Evolutionary conservation across 2,113 vertebrate species (phyloP), one percentile per base, ranked within the genome.

Genomic region (Campylorhamphus procurvoides): DNA sequence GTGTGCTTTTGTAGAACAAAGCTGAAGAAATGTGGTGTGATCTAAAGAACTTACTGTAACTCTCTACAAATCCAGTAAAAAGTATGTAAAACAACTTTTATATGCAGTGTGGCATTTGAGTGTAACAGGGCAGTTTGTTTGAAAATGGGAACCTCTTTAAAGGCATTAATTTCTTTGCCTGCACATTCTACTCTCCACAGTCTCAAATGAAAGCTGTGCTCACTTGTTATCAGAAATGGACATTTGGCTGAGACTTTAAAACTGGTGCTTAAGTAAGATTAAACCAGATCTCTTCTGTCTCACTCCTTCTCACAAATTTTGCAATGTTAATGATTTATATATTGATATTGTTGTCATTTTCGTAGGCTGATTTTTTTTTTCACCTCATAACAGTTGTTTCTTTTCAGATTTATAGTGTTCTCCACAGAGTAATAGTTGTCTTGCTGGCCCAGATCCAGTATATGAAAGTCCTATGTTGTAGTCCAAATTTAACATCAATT

Each of bases 401-500:
- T 92, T 79, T 86, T 88, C 72, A 88, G 88, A 94, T 88, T 94
- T 90, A 58, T 40, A 53, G 29, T 53, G 19, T 50, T 88, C 28
- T 83, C 46, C 80, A 20, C 23, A 80, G 67, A 79, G 33, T 76
- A 88, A 83, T 71, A 46, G 46, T 35, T 88, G 50, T 75, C 49
- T 79, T 84, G 37, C 42, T 95, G 89, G 89, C 80, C 17, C 25
- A 14, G 53, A 47, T 33, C 68, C 93, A 89, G 60, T 12, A 50
- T 66, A 12, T 66, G 68, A 56, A 74, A 75, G 27, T 68, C 37
- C 49, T 78, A 6, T 40, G 23, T 56, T 87, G 37, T 60, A 64
- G 53, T 72, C 85, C 69, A 94, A 72, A 84, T 84, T 47, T 91
- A 80, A 89, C 39, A 64, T 84, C 60, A 87, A 16, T 77, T 87